Base-by-base conservation (phyloP, 2,113 vertebrate genomes). In the Thymallus thymallus region DNA sequence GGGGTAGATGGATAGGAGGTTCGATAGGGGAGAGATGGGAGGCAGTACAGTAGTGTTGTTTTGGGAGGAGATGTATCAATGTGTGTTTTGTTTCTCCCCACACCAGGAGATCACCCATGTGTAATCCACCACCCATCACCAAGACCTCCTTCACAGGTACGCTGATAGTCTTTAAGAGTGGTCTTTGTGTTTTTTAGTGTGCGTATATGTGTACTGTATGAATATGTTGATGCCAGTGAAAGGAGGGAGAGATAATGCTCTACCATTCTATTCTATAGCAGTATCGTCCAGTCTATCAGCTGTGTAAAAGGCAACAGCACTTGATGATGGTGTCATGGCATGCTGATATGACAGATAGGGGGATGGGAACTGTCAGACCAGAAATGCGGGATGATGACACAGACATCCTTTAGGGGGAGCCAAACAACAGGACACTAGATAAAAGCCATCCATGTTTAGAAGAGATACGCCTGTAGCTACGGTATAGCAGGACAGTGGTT, bases 61-160 rank as follows among this genome's bases (percentile, higher is more conserved):
- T 61, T 56, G 51, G 5, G 18, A n/a, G 24, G 29, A 13, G 60
- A 48, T 48, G 65, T 67, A 63, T 45, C 12, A 63, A 7, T 73
- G 23, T 78, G 20, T 79, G 22, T 80, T 18, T 22, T n/a, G 5
- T 83, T 73, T 66, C 3, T 61, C 66, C 82, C 78, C 45, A 69
- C 77, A 35, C 83, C 86, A 99, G 97, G 88, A 93, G 98, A 91
- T 99, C 97, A 90, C 95, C 97, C 80, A 98, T 99, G 95, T 98
- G 97, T 92, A 99, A 98, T 85, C 96, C 95, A 88, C 95, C 97
- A 60, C 95, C 97, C 71, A 97, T 98, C 92, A 96, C 96, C 90
- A 98, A 98, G 94, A 94, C 96, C 87, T 95, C 94, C 86, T 95
- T 98, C 87, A 97, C 97, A 94, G 97, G 98, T 98, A 94, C 18